A percentile compares a stretch with the other conserved stretches of the same genome.
These are phyloP conservation scores for Pristionchus entomophagus DNA, from an alignment of 2,888 invertebrate species.

Conservation along the genomic window DNA sequence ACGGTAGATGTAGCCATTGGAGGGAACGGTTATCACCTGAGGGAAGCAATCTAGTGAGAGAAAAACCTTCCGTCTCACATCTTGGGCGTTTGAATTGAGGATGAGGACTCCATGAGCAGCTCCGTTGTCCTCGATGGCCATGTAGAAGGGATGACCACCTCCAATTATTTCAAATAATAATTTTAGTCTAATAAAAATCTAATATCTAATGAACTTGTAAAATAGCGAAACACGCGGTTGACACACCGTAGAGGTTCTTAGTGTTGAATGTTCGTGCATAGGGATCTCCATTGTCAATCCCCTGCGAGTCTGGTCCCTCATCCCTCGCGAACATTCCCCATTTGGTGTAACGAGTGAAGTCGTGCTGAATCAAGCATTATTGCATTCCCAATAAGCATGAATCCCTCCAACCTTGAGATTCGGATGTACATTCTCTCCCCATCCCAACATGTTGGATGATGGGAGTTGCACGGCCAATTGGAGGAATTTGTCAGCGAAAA, in stretches of 20 bases:
- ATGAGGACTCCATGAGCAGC: slow-evolving; percentile 73
- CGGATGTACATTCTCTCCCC: slow-evolving; percentile 74
- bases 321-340: slow-evolving; percentile 74
- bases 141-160: slow-evolving; percentile 73
- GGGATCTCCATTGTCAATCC: slow-evolving; percentile 26
- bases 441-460: slow-evolving; percentile 71
- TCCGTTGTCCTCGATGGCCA: slow-evolving; percentile 69
- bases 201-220: too few relatives aligned
- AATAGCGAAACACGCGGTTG: neutral
- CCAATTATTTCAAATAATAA: neutral
- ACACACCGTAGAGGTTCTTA: slow-evolving; percentile 68
- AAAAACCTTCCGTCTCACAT: slow-evolving; percentile 40
- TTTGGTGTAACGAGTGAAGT: slow-evolving; percentile 67
- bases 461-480: slow-evolving; percentile 72
- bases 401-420: slow-evolving; percentile 59
- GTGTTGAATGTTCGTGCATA: slow-evolving; percentile 49
- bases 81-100: slow-evolving; percentile 72
- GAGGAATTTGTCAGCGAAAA: slow-evolving; percentile 73
- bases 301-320: slow-evolving; percentile 63
- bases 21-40: slow-evolving; percentile 63
- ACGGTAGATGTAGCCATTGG: slow-evolving; percentile 83
- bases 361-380: slow-evolving; percentile 60
- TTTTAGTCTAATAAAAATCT: too few relatives aligned
- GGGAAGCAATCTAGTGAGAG: neutral
- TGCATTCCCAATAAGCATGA: neutral